Evolutionary conservation across 2,797 vertebrate genomes (phyloP).

Genomic region (Acipenser ruthenus): DNA sequence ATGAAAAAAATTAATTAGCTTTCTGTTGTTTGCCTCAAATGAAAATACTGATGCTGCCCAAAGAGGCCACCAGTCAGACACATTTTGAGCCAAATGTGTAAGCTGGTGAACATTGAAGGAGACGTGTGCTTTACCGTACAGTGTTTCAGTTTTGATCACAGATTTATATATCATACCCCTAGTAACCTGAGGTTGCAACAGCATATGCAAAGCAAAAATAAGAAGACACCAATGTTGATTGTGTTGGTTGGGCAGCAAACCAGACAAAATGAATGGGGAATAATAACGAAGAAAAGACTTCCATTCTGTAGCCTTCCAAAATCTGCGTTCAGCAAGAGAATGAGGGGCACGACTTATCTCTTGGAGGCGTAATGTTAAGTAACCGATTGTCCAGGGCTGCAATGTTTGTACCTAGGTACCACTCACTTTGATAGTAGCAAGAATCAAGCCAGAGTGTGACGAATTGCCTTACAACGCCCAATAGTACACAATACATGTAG

Average conservation of each 20-base stretch:
- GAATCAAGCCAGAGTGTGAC: constrained; percentile 23
- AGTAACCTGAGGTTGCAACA: background rate
- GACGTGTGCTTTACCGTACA: constrained; percentile 30
- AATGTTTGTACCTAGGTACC: constrained; percentile 23
- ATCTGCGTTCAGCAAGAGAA: constrained; percentile 2
- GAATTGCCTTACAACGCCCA: constrained; percentile 28
- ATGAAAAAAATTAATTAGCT: constrained; percentile 5
- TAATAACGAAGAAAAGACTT: constrained; percentile 28
- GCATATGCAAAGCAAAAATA: too few relatives aligned
- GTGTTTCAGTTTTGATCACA: constrained; percentile 18
- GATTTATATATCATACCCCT: background rate
- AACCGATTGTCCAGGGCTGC: constrained; percentile 15
- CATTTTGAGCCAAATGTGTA: constrained; percentile 24
- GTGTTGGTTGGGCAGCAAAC: background rate
- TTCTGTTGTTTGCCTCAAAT: constrained; percentile 30
- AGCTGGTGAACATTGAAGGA: constrained; percentile 32
- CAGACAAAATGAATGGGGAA: constrained; percentile 18
- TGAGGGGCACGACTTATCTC: constrained; percentile 13
- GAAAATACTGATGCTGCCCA: constrained; percentile 25
- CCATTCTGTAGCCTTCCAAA: constrained; percentile 24
- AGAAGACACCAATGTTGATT: background rate
- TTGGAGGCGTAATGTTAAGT: constrained; percentile 10
- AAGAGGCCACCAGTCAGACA: constrained; percentile 27
- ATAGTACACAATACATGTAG: constrained; percentile 24
- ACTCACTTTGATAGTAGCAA: constrained; percentile 5